A percentile compares a stretch with the other conserved stretches of the same genome.
Evolutionary conservation across 2,797 vertebrate genomes (phyloP).

Genomic region (Danio choprae): DNA sequence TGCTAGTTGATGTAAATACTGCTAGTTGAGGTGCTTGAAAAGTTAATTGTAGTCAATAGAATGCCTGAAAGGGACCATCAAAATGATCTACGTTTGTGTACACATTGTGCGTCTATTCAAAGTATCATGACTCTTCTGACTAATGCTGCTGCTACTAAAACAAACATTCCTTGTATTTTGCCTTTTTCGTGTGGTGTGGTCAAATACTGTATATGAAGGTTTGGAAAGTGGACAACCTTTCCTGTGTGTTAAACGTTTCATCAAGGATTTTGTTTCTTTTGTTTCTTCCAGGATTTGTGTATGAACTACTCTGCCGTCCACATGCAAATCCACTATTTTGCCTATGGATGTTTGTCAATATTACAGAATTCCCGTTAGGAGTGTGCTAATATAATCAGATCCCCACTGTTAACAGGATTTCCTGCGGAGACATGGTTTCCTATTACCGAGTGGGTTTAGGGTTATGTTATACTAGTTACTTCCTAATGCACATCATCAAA

Average conservation of each 20-base stretch:
- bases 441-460: conserved; percentile 8
- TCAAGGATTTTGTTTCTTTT: no score
- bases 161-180: neutral
- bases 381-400: conserved; percentile 23
- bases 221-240: neutral
- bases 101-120: neutral
- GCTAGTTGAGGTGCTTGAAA: no score
- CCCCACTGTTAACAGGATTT: conserved; percentile 23
- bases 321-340: neutral
- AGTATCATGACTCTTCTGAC: neutral
- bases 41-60: no score
- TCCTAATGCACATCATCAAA: conserved; percentile 30
- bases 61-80: no score
- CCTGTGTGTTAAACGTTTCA: neutral
- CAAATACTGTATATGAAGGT: neutral
- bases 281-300: neutral
- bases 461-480: conserved; percentile 12
- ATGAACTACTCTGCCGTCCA: neutral
- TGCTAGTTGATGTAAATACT: no score
- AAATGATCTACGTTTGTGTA: neutral
- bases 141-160: neutral
- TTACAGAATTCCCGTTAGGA: conserved; percentile 1
- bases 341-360: conserved; percentile 26
- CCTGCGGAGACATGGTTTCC: conserved; percentile 9
- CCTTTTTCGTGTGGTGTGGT: neutral